Evolutionary conservation across 2,113 vertebrate genomes (phyloP), one percentile per base, ranked within the genome.

Genomic region (Peromyscus polionotus): DNA sequence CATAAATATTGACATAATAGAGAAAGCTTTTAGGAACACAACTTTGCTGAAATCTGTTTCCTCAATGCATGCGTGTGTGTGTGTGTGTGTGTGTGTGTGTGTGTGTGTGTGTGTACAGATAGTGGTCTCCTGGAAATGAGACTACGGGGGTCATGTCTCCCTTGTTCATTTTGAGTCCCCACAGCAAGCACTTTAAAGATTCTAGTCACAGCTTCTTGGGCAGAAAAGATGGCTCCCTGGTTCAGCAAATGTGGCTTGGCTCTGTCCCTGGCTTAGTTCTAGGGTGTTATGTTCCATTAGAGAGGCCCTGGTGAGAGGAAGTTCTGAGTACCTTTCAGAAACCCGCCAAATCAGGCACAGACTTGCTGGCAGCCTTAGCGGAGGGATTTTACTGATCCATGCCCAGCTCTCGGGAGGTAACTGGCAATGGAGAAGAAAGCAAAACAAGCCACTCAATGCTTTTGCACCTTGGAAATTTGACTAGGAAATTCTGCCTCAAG

Each of bases 271-370:
- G 93, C 54, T 42, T 6, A 26, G 86, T 3, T 61, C 19, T 68
- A 14, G 45, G 85, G 76, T 97, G 91, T 94, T 93, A 76, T 36
- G 54, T 91, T 98, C 98, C 89, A 79, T 96, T 95, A 96, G 97
- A 96, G 97, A 97, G 97, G 97, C 94, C 16, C 97, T 97, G 96
- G 96, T 96, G 96, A 97, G 96, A 98, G 97, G 97, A 98, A 97
- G 98, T 94, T 95, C 97, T 97, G 95, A 94, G 54, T 98, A 97
- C 95, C 97, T 98, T 98, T 98, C 97, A 98, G 97, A 98, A 98
- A 95, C 65, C 76, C 1, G 19, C 92, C 77, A 72, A 84, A 65
- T 95, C 95, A 98, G 98, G 98, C 98, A 97, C 97, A 96, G 98
- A 97, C 98, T 98, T 88, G 88, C 94, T 97, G 97, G 96, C 97